Evolutionary conservation across 2,113 vertebrate genomes (phyloP).

Genomic region (Gobiocypris rarus): DNA sequence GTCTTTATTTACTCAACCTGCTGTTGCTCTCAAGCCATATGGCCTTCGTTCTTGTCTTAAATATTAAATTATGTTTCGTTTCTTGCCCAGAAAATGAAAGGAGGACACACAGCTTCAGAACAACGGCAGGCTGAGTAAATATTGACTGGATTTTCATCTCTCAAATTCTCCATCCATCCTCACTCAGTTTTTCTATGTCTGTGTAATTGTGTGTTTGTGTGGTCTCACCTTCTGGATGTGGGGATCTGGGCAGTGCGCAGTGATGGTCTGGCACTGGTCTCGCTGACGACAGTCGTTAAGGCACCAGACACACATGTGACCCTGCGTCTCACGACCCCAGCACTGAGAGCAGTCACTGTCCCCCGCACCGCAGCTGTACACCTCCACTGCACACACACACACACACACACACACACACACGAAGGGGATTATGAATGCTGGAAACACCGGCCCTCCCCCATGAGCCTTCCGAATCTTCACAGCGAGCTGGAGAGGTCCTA

Average conservation of each 20-base stretch:
- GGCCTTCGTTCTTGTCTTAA: background rate
- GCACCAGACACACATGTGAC: conserved; percentile 90
- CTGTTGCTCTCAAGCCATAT: background rate
- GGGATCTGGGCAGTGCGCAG: conserved; percentile 80
- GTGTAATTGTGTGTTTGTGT: too few species aligned
- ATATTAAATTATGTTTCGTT: background rate
- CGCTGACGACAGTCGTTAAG: conserved; percentile 83
- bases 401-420: too few species aligned
- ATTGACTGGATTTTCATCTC: background rate
- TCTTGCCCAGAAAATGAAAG: background rate
- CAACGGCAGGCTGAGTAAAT: background rate
- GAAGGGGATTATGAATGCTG: too few species aligned
- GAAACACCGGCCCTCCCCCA: too few species aligned
- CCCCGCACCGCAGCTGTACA: conserved; percentile 91
- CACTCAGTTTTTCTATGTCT: background rate
- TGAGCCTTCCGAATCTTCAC: too few species aligned
- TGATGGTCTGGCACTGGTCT: conserved; percentile 69
- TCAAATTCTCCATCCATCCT: background rate
- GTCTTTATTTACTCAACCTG: background rate
- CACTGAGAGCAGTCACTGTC: conserved; percentile 89
- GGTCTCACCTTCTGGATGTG: conserved; percentile 84
- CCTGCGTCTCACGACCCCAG: conserved; percentile 87
- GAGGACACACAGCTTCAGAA: background rate
- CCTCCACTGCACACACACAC: conserved; percentile 81
- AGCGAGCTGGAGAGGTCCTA: too few species aligned